Base-by-base conservation (phyloP, 2,888 invertebrate genomes). In the Rhodophaea formosa region DNA sequence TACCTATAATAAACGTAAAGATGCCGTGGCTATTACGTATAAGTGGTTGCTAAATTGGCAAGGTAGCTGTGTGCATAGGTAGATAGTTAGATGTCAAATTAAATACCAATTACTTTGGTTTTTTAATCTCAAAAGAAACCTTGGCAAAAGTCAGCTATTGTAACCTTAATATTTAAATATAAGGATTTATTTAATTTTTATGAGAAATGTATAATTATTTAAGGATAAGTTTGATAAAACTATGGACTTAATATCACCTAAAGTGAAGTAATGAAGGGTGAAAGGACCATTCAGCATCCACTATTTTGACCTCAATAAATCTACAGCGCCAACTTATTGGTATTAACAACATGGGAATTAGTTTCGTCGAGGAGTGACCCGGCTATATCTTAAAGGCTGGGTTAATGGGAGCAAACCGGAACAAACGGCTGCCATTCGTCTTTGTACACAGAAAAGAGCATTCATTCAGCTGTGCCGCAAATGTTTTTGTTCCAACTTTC, bases 351-450 rank as follows among this genome's bases (percentile, higher is more conserved):
- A 63, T 47, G 61, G 53, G 74, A 78, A 80, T 79, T 79, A 79
- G 75, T 73, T 72, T 67, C 58, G 58, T 64, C 70, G 69, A 70
- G 70, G 67, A 70, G 72, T 69, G 73, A 68, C 71, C 71, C 66
- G 63, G 60, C 77, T 65, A 75, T 77, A 72, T 80, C 82, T 84
- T 80, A 77, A 71, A 75, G 77, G 69, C 68, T 64, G 77, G 80
- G 82, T 82, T 85, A 86, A 86, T 82, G 79, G 80, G 77, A 76
- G 74, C 77, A 79, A 81, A 84, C 79, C 79, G 79, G 80, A 83
- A 86, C 80, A 82, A 85, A 86, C 76, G 82, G 76, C 62, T 62
- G 32, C 67, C 74, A 84, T 86, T 74, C 79, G 73, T 86, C 84
- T 84, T 73, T 66, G 72, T 68, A 65, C 61, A 60, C 53, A 56